Conservation (phyloP, 1,140 invertebrate species). For the Daktulosphaira vitifoliae region DNA sequence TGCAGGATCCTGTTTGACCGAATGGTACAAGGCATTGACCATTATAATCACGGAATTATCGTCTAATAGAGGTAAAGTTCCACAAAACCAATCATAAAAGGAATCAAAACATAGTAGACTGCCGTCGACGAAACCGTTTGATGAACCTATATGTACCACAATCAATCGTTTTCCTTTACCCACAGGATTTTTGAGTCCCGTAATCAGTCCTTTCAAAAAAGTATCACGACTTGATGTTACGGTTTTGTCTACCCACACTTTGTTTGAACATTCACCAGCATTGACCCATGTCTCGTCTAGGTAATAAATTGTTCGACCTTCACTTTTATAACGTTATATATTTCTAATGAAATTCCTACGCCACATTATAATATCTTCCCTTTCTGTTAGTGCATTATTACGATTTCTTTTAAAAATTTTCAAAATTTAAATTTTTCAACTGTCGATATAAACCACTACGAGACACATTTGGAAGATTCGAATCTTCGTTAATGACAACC, state of each 20-base stretch:
- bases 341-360: not conserved
- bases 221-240: not conserved
- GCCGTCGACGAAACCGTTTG: not conserved
- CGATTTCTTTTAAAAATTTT: not conserved
- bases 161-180: not conserved
- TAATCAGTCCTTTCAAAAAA: not conserved
- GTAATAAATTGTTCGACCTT: conserved; percentile 4
- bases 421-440: not conserved
- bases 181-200: not conserved
- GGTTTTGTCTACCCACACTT: not conserved
- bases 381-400: not conserved
- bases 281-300: conserved; percentile 13
- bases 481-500: not conserved
- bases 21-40: not conserved
- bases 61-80: not conserved
- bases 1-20: not conserved
- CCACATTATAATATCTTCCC: not conserved
- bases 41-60: not conserved
- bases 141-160: not conserved
- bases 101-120: not conserved
- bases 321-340: not conserved
- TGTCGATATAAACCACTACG: not conserved
- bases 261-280: not conserved
- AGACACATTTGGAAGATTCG: not conserved
- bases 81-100: not conserved